phyloP scores from a whole-genome alignment of 2,888 invertebrate species.

The Agriopis marginaria region DNA sequence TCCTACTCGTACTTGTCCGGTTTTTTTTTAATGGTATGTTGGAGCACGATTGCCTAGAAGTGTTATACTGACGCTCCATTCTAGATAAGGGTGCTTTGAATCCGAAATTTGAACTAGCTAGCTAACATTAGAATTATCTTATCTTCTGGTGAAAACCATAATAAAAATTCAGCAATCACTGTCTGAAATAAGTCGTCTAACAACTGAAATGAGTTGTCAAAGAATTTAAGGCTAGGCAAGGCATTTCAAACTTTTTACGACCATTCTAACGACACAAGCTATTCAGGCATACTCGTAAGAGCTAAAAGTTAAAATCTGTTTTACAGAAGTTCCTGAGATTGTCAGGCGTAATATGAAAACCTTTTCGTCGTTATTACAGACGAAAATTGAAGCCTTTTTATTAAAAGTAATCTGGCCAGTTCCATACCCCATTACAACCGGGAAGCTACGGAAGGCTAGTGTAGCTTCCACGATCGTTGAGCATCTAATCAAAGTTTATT shows the following conservation, averaged over 20 bases:
- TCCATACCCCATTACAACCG: constrained; percentile 26
- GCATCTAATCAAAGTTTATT: constrained; percentile 69
- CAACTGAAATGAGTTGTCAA: background rate
- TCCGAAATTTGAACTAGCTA: too few species aligned
- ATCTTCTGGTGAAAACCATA: background rate
- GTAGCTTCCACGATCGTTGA: constrained; percentile 42
- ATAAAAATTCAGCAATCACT: background rate
- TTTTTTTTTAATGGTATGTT: too few species aligned
- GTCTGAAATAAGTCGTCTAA: background rate
- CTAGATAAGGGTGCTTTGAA: too few species aligned
- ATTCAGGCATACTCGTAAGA: constrained; percentile 1
- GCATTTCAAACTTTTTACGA: background rate
- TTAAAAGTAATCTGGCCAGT: constrained; percentile 28
- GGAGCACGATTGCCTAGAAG: too few species aligned
- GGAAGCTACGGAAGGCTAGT: constrained; percentile 23
- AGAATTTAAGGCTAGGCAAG: background rate
- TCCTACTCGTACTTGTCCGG: too few species aligned
- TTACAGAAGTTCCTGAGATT: constrained; percentile 9
- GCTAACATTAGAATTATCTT: background rate
- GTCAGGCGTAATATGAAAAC: constrained; percentile 18
- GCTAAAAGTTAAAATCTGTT: constrained; percentile 20
- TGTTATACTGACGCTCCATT: too few species aligned
- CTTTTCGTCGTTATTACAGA: constrained; percentile 1
- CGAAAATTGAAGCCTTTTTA: constrained; percentile 26
- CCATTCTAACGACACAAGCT: background rate